These are phyloP conservation scores for Daptonema setosum DNA, from an alignment of 2,888 invertebrate genomes.

Conservation along the genomic window DNA sequence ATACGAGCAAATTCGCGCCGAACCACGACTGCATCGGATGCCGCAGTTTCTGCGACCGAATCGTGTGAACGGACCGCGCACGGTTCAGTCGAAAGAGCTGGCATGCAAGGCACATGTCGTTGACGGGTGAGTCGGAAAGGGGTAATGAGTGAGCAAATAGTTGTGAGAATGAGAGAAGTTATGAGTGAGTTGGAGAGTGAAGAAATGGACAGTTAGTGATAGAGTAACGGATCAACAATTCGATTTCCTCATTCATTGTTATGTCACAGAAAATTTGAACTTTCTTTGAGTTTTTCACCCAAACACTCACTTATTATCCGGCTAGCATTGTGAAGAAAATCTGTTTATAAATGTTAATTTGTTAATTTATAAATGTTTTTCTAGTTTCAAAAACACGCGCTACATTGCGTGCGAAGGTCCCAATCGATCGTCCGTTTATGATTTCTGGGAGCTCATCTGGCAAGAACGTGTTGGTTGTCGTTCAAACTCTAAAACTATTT, in stretches of 20 bases:
- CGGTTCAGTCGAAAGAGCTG: not conserved
- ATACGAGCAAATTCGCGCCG: not conserved
- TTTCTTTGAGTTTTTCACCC: not conserved
- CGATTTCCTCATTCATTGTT: not conserved
- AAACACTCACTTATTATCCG: not conserved
- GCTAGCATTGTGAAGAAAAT: too few relatives aligned
- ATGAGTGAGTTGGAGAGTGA: too few relatives aligned
- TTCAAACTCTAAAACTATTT: too few relatives aligned
- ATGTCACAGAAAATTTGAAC: not conserved
- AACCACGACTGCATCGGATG: not conserved
- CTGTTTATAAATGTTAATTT: too few relatives aligned
- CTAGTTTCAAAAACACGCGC: too few relatives aligned
- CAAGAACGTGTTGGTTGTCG: slow-evolving; percentile 1
- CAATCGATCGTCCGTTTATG: slow-evolving; percentile 8
- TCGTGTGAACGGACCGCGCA: not conserved
- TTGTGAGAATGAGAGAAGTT: not conserved
- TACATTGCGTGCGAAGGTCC: slow-evolving; percentile 12
- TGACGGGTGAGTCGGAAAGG: not conserved
- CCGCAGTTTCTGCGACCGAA: not conserved
- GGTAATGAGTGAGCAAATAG: too few relatives aligned
- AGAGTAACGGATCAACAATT: not conserved
- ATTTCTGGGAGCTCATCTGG: slow-evolving; percentile 6
- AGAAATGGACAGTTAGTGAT: not conserved
- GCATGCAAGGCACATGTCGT: slow-evolving; percentile 10
- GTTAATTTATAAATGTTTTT: too few relatives aligned